phyloP scores from a whole-genome alignment of 2,797 vertebrate species.

The Epinephelus awoara region DNA sequence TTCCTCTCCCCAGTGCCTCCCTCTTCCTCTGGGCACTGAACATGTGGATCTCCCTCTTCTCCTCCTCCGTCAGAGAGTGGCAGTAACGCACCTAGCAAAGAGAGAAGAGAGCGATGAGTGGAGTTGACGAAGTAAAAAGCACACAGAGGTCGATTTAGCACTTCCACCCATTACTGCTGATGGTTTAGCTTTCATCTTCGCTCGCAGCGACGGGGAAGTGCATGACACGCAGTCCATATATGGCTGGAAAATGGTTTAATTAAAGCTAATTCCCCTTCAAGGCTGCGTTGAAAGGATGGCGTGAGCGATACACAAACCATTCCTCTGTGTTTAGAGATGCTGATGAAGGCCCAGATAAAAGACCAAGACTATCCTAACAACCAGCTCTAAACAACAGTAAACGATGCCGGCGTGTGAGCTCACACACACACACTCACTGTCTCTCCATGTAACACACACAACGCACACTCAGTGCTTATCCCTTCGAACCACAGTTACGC shows the following conservation, averaged over 20 bases:
- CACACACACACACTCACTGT: background rate
- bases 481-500: constrained; percentile 71
- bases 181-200: constrained; percentile 50
- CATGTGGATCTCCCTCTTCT: constrained; percentile 95
- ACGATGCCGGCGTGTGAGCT: constrained; percentile 42
- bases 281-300: constrained; percentile 66
- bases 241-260: constrained; percentile 59
- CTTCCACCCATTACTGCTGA: constrained; percentile 27
- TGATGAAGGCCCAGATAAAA: constrained; percentile 75
- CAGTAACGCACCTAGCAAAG: constrained; percentile 92
- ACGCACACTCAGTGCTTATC: constrained; percentile 39
- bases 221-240: constrained; percentile 42
- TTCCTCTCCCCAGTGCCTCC: constrained; percentile 94
- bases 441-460: constrained; percentile 17
- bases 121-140: constrained; percentile 1
- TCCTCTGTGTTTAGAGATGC: constrained; percentile 74
- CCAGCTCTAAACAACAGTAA: constrained; percentile 75
- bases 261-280: constrained; percentile 56
- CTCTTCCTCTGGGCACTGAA: constrained; percentile 97
- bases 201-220: constrained; percentile 20
- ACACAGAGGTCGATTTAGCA: constrained; percentile 10
- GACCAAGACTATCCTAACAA: constrained; percentile 70
- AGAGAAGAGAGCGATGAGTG: background rate
- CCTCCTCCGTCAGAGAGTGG: constrained; percentile 94
- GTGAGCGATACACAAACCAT: constrained; percentile 69